A percentile compares a stretch with the other conserved stretches of the same genome.
phyloP scores from a whole-genome alignment of 2,113 vertebrate species.

The Thymallus thymallus region DNA sequence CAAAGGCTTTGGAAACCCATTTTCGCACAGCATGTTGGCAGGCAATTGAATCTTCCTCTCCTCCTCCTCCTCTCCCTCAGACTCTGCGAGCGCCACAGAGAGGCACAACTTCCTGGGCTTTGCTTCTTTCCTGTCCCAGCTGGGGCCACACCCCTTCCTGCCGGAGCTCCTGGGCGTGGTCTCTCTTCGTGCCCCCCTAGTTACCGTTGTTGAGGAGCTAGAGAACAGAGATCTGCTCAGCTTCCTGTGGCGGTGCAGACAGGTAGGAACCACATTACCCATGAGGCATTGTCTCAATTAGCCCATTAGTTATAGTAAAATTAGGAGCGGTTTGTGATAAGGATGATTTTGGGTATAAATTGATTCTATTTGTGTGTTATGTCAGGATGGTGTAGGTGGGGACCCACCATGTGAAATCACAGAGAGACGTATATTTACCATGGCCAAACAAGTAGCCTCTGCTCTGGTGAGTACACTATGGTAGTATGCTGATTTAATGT shows the following conservation, averaged over 20 bases:
- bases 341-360: background rate
- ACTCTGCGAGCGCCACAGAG: slow-evolving; percentile 67
- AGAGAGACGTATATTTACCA: slow-evolving; percentile 71
- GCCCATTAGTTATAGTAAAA: background rate
- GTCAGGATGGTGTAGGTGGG: slow-evolving; percentile 54
- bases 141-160: slow-evolving; percentile 77
- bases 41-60: background rate
- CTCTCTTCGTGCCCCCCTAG: slow-evolving; percentile 71
- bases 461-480: slow-evolving; percentile 68
- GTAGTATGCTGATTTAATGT: background rate
- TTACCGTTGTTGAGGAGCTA: slow-evolving; percentile 76
- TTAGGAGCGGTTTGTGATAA: background rate
- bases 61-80: slow-evolving; percentile 37
- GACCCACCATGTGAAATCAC: slow-evolving; percentile 69
- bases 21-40: background rate
- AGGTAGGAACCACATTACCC: slow-evolving; percentile 50
- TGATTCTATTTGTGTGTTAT: background rate
- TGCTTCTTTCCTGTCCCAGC: slow-evolving; percentile 74
- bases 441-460: slow-evolving; percentile 72
- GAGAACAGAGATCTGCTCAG: slow-evolving; percentile 76
- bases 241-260: slow-evolving; percentile 74
- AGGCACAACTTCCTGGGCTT: slow-evolving; percentile 73
- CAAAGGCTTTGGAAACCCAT: background rate
- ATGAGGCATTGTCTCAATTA: background rate
- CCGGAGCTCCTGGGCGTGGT: slow-evolving; percentile 76